Conservation (phyloP, 2,113 vertebrate species). For the Mobula birostris region DNA sequence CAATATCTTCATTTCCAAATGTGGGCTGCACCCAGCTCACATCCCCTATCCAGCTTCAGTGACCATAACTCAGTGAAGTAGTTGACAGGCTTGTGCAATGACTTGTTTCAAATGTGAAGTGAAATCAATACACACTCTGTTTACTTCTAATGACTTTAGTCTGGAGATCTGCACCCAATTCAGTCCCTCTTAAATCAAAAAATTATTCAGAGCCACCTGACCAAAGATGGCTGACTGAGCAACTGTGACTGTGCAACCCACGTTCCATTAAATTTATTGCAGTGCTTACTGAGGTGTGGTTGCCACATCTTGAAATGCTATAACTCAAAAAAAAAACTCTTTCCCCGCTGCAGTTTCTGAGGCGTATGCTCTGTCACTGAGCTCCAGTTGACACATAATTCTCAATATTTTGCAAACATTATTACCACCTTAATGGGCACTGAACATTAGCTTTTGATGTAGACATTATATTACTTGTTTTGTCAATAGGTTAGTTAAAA, state of each 20-base stretch:
- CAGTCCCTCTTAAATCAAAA: constrained; percentile 30
- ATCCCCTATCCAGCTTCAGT: neutral
- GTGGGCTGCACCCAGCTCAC: neutral
- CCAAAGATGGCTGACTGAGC: constrained; percentile 30
- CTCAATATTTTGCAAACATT: neutral
- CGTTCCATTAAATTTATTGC: constrained; percentile 3
- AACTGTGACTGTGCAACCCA: constrained; percentile 14
- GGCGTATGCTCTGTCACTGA: too few relatives aligned
- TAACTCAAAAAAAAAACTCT: neutral
- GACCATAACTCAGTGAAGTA: constrained; percentile 28
- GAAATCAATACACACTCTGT: constrained; percentile 40
- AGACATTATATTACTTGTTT: neutral
- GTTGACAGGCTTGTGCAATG: constrained; percentile 26
- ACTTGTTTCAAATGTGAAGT: constrained; percentile 40
- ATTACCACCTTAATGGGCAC: neutral
- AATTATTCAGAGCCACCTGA: constrained; percentile 29
- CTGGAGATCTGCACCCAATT: constrained; percentile 1
- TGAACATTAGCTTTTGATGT: neutral
- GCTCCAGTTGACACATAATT: neutral
- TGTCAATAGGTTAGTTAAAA: neutral
- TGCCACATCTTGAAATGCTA: neutral
- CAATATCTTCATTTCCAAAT: constrained; percentile 38
- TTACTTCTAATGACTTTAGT: constrained; percentile 39
- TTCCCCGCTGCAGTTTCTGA: neutral
- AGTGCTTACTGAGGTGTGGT: neutral